Conservation (phyloP, 2,797 vertebrate species). For the Tolypeutes matacus region DNA sequence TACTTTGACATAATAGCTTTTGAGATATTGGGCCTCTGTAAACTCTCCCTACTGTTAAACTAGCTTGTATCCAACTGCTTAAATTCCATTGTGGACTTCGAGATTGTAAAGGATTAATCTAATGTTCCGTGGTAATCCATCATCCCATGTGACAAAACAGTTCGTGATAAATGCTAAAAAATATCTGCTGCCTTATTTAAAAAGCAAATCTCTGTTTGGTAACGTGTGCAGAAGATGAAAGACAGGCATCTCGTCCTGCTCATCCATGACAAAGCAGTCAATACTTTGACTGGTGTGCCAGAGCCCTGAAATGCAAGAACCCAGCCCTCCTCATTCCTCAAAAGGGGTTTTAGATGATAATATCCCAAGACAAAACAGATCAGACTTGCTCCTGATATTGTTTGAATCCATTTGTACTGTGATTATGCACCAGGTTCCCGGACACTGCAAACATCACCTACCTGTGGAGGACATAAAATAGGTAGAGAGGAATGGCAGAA, state of each 20-base stretch:
- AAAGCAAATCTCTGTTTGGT: background rate
- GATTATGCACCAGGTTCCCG: background rate
- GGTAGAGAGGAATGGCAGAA: background rate
- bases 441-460: background rate
- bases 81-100: slow-evolving; percentile 39
- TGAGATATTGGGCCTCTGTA: background rate
- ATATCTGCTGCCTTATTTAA: background rate
- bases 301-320: background rate
- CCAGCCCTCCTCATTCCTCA: background rate
- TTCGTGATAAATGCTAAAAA: slow-evolving; percentile 46
- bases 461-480: background rate
- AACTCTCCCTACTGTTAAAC: slow-evolving; percentile 31
- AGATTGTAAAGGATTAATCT: slow-evolving; percentile 32
- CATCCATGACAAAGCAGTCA: background rate
- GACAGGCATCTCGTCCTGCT: background rate
- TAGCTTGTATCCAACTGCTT: slow-evolving; percentile 21
- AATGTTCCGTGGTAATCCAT: background rate
- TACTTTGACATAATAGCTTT: background rate
- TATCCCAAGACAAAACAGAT: background rate
- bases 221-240: background rate
- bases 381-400: background rate
- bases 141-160: slow-evolving; percentile 33
- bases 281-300: background rate
- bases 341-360: slow-evolving; percentile 3
- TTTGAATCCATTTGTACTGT: slow-evolving; percentile 6